Evolutionary conservation across 2,888 invertebrate species (phyloP).

Genomic region (Loripinus fragilis): DNA sequence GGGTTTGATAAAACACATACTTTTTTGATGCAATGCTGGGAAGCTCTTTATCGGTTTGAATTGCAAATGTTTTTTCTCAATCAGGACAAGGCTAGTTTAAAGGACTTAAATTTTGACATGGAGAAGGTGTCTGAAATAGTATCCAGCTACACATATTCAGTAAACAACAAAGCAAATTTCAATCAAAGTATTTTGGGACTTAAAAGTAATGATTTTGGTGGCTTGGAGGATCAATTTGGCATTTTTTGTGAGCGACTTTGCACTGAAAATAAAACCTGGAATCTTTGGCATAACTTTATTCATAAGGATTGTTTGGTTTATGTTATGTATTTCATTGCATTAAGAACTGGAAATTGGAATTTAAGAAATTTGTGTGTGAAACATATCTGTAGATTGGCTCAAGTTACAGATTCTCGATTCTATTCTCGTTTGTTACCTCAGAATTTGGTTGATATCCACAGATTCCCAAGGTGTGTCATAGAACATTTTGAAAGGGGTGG

Average conservation of each 20-base stretch:
- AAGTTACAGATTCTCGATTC: not conserved
- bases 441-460: not conserved
- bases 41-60: no score
- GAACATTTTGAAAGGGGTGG: not conserved
- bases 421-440: not conserved
- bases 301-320: not conserved
- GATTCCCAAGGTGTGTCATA: not conserved
- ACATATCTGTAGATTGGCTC: not conserved
- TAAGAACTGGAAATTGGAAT: constrained; percentile 2
- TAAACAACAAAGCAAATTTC: not conserved
- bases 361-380: not conserved
- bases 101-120: not conserved
- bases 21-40: no score
- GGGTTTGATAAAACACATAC: constrained; percentile 23
- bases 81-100: not conserved
- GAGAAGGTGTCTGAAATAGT: not conserved
- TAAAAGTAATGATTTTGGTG: not conserved
- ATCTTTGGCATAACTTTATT: constrained; percentile 2
- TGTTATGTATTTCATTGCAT: not conserved
- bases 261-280: not conserved
- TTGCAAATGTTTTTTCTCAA: not conserved
- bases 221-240: not conserved
- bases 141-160: not conserved
- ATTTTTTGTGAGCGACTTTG: not conserved
- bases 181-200: not conserved